Percentiles rank a stretch among this genome's conserved stretches.
phyloP scores from a whole-genome alignment of 1,140 invertebrate genomes.

The Melanaphis sacchari region DNA sequence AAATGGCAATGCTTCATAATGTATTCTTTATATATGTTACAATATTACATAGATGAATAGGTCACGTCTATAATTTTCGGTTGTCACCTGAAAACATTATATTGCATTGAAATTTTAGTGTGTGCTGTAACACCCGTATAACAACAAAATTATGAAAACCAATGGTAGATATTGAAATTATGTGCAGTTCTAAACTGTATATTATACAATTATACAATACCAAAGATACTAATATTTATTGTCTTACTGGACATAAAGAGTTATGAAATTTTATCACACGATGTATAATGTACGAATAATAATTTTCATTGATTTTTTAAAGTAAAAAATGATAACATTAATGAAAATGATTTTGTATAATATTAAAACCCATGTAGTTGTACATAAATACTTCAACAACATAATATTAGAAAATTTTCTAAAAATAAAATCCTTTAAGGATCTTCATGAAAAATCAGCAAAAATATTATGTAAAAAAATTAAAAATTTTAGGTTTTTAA shows the following conservation, averaged over 20 bases:
- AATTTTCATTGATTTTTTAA: not conserved
- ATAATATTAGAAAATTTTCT: not conserved
- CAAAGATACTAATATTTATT: not conserved
- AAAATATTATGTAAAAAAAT: too few relatives aligned
- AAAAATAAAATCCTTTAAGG: not conserved
- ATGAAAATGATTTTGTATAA: not conserved
- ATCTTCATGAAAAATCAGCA: too few relatives aligned
- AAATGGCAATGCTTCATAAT: too few relatives aligned
- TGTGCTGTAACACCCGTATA: too few relatives aligned
- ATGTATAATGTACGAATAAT: not conserved
- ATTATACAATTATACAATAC: not conserved
- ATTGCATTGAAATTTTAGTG: too few relatives aligned
- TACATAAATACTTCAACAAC: not conserved
- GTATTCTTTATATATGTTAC: too few relatives aligned
- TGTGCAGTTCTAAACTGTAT: too few relatives aligned
- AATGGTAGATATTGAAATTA: too few relatives aligned
- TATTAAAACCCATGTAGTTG: not conserved
- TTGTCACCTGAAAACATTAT: too few relatives aligned
- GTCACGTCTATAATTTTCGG: too few relatives aligned
- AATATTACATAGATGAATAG: too few relatives aligned
- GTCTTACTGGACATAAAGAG: not conserved
- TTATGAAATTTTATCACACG: not conserved
- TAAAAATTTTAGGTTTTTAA: not conserved
- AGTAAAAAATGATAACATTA: not conserved
- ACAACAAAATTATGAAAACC: too few relatives aligned